Evolutionary conservation across 2,797 vertebrate species (phyloP), one percentile per base, ranked within the genome.

Genomic region (Coregonus sp.): DNA sequence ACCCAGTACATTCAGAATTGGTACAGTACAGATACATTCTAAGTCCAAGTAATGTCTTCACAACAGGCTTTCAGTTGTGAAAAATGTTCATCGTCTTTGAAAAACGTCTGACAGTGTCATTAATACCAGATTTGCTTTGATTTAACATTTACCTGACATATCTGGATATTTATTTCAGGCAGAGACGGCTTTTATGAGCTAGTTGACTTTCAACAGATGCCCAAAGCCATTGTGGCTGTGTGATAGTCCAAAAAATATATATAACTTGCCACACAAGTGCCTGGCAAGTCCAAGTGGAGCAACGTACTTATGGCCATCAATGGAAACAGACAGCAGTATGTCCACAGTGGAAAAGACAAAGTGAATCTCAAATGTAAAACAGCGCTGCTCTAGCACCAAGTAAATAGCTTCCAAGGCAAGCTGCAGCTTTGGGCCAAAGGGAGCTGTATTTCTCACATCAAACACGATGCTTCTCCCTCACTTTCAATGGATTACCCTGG

Each of bases 271-370:
- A 63, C 20, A 63, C 59, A 63, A 63, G 59, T 63, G 59, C 59
- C n/a, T 63, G 59, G 59, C 59, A 63, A 63, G 59, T 63, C 20
- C 59, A 25, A 20, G 59, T 25, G 20, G 20, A 70, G 59, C 75
- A 63, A 25, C 52, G 80, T 11, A 63, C 88, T 88, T 77, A 86
- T 90, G 90, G 88, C 84, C 76, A 74, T 90, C 94, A 94, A 95
- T 94, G 84, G 88, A 91, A 94, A 91, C 92, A 92, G 93, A 92
- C 93, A 93, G 90, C 83, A 79, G 89, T 90, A 90, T 92, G 86
- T 93, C 91, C 76, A 79, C 70, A 81, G 81, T 73, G 79, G 69
- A 83, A 88, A 90, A 90, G 87, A 93, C 92, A 94, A 94, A 94
- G 90, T 93, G 92, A 93, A 94, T 93, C 84, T 86, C 89, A 92